Conservation (phyloP, 2,888 invertebrate genomes). For the Tinea pellionella region DNA sequence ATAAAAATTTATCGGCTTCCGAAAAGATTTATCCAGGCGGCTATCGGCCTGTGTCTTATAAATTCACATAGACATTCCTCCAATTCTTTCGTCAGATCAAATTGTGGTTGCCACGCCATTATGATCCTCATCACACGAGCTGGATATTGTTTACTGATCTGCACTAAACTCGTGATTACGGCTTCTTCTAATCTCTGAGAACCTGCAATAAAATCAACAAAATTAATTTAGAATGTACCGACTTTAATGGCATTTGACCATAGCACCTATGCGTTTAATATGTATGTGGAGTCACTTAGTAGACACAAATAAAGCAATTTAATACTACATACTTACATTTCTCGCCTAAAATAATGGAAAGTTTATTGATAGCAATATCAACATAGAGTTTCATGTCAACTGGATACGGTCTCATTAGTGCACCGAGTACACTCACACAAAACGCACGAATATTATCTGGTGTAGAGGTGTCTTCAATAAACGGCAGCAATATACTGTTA, state of each 20-base stretch:
- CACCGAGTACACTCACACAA: slow-evolving; percentile 45
- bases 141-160: slow-evolving; percentile 39
- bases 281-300: no score
- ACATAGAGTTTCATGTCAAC: slow-evolving; percentile 46
- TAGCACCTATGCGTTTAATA: no score
- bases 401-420: slow-evolving; percentile 52
- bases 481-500: slow-evolving; percentile 40
- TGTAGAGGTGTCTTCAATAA: slow-evolving; percentile 35
- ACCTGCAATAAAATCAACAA: slow-evolving; percentile 31
- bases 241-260: no score
- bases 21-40: slow-evolving; percentile 33
- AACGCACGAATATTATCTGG: slow-evolving; percentile 33
- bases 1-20: no score
- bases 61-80: slow-evolving; percentile 33
- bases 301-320: no score
- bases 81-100: slow-evolving; percentile 33
- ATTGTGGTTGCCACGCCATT: slow-evolving; percentile 35
- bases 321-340: slow-evolving; percentile 40
- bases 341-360: slow-evolving; percentile 36
- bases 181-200: slow-evolving; percentile 43
- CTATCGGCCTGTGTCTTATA: slow-evolving; percentile 36
- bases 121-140: slow-evolving; percentile 33
- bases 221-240: no score
- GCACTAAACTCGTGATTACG: slow-evolving; percentile 41
- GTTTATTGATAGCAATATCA: slow-evolving; percentile 31